phyloP scores from a whole-genome alignment of 1,140 invertebrate species.

The Leptinotarsa defecta region DNA sequence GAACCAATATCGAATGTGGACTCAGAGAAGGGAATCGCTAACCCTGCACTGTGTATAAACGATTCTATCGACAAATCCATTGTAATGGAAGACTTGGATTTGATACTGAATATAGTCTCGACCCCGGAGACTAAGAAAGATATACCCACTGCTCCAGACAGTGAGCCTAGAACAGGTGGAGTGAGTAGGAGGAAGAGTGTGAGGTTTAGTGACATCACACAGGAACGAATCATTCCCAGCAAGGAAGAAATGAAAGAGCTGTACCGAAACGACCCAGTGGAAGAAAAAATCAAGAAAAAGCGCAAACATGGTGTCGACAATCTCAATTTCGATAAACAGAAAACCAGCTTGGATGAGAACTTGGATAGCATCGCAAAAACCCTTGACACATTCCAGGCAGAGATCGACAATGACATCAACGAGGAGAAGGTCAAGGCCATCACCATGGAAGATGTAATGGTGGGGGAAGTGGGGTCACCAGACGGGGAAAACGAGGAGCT shows the following conservation, averaged over 20 bases:
- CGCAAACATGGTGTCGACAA: slow-evolving; percentile 38
- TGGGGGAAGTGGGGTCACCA: slow-evolving; percentile 43
- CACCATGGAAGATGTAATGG: slow-evolving; percentile 38
- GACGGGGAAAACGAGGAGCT: slow-evolving; percentile 45
- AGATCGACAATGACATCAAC: slow-evolving; percentile 53
- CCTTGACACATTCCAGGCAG: slow-evolving; percentile 47
- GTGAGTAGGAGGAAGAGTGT: slow-evolving; percentile 44
- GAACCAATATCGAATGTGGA: slow-evolving; percentile 57
- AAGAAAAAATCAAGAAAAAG: slow-evolving; percentile 34
- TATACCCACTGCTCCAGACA: slow-evolving; percentile 7
- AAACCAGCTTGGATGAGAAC: slow-evolving; percentile 42
- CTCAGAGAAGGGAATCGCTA: slow-evolving; percentile 50
- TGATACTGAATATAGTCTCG: slow-evolving; percentile 44
- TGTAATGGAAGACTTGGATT: slow-evolving; percentile 35
- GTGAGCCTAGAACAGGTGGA: slow-evolving; percentile 19
- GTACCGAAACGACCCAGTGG: slow-evolving; percentile 27
- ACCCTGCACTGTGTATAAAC: slow-evolving; percentile 40
- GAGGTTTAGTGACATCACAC: slow-evolving; percentile 46
- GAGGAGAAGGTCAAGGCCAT: slow-evolving; percentile 43
- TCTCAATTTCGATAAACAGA: slow-evolving; percentile 39
- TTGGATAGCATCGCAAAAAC: slow-evolving; percentile 42
- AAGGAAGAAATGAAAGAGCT: slow-evolving; percentile 43
- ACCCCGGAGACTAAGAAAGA: slow-evolving; percentile 35
- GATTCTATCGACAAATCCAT: slow-evolving; percentile 5
- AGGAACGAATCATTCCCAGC: slow-evolving; percentile 45